Evolutionary conservation across 2,888 invertebrate genomes (phyloP).

Genomic region (Molorchus minor): DNA sequence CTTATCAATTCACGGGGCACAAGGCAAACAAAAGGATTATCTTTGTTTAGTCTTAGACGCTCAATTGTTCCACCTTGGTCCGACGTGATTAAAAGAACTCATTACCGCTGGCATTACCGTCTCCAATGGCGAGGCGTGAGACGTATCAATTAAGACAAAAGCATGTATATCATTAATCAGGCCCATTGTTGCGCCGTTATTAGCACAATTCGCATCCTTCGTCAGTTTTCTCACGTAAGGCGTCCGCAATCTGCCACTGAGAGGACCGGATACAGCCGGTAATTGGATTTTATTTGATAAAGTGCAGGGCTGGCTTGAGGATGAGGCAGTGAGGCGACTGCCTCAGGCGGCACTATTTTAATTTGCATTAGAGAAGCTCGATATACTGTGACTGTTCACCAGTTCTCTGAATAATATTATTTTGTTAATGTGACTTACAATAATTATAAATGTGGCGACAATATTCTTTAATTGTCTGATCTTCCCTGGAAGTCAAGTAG

Average conservation of each 20-base stretch:
- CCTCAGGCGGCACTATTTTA: no score
- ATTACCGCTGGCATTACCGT: constrained; percentile 36
- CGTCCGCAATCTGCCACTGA: constrained; percentile 35
- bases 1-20: no score
- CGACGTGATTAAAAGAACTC: constrained; percentile 39
- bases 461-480: no score
- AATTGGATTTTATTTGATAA: constrained; percentile 45
- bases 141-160: constrained; percentile 44
- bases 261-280: constrained; percentile 36
- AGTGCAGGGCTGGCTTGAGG: no score
- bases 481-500: no score
- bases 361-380: no score
- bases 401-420: no score
- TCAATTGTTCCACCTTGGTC: background rate
- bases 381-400: no score
- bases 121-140: constrained; percentile 36
- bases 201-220: constrained; percentile 39
- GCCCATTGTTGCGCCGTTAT: constrained; percentile 43
- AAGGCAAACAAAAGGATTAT: background rate
- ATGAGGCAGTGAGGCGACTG: no score
- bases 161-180: constrained; percentile 45
- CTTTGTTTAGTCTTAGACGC: background rate
- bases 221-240: constrained; percentile 39
- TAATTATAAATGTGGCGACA: no score
- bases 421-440: no score